Conservation (phyloP, 2,113 vertebrate genomes). For the Struthio camelus region DNA sequence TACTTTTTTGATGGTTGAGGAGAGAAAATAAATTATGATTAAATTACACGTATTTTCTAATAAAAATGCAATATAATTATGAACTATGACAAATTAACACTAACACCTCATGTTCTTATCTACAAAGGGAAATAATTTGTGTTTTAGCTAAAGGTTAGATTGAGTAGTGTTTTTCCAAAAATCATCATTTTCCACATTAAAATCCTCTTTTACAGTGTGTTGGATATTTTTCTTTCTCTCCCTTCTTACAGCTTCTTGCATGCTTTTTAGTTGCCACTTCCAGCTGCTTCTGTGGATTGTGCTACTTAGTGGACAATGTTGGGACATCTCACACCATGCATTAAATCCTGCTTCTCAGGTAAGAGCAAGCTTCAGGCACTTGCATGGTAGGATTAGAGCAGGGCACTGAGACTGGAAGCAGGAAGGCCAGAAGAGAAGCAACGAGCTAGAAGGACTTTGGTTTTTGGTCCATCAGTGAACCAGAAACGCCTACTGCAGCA, state of each 20-base stretch:
- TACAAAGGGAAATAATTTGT: background rate
- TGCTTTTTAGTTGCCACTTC: background rate
- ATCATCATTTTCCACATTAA: background rate
- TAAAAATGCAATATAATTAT: background rate
- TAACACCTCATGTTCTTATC: background rate
- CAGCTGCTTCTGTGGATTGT: background rate
- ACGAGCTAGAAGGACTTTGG: background rate
- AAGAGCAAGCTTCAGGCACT: background rate
- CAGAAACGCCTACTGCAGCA: background rate
- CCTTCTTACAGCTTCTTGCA: background rate
- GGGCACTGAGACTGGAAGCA: background rate
- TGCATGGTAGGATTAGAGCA: background rate
- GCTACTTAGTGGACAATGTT: background rate
- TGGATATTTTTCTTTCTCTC: background rate
- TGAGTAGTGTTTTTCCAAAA: background rate
- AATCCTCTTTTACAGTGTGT: background rate
- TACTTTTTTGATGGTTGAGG: background rate
- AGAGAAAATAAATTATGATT: background rate
- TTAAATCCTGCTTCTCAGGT: background rate
- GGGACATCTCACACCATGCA: background rate
- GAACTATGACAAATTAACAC: background rate
- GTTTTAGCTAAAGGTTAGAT: background rate
- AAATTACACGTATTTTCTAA: background rate
- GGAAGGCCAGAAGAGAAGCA: background rate
- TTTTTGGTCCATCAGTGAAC: background rate